These are phyloP conservation scores for Galbula dea DNA, from an alignment of 2,113 vertebrate species.

Conservation along the genomic window DNA sequence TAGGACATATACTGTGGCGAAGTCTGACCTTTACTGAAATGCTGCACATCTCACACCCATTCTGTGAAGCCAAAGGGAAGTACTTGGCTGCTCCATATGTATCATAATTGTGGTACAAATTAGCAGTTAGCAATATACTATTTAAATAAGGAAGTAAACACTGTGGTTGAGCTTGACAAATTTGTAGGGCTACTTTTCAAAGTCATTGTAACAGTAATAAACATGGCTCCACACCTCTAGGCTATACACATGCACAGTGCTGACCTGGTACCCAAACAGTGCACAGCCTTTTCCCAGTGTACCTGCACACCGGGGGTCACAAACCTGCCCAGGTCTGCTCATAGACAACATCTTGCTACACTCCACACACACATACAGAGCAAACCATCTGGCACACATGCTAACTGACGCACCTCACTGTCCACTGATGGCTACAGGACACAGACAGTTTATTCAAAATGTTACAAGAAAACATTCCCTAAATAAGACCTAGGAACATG, in stretches of 20 bases:
- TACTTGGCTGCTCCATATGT: neutral
- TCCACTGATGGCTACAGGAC: neutral
- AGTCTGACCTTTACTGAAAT: neutral
- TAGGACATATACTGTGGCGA: neutral
- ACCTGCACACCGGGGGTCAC: neutral
- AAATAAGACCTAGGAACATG: neutral
- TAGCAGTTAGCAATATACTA: neutral
- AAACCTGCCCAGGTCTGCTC: neutral
- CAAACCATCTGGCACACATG: neutral
- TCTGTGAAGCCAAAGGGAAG: neutral
- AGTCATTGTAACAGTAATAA: neutral
- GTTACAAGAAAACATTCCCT: neutral
- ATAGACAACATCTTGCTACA: neutral
- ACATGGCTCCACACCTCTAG: neutral
- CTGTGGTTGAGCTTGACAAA: neutral
- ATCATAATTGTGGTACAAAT: neutral
- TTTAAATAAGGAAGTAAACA: slow-evolving; percentile 4
- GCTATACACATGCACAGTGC: neutral
- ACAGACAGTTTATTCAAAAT: neutral
- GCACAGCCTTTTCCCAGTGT: neutral
- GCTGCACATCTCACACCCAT: neutral
- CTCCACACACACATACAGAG: neutral
- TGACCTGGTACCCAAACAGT: neutral
- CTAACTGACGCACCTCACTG: neutral
- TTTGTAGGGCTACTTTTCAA: neutral